Evolutionary conservation across 2,888 invertebrate genomes (phyloP).

Genomic region (Vesta saturnalis): DNA sequence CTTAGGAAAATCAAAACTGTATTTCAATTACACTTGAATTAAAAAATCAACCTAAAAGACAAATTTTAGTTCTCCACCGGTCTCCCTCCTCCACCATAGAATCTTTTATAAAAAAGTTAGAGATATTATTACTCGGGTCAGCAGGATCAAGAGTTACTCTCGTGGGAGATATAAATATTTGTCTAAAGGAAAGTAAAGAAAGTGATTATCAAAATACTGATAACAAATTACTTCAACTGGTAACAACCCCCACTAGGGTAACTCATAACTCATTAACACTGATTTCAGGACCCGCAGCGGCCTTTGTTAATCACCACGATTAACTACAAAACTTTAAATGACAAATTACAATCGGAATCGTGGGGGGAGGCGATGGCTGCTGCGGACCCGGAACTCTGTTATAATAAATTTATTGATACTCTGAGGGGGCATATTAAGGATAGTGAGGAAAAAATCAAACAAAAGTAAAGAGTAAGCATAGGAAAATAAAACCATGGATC

Average conservation of each 20-base stretch:
- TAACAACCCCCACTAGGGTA: no score
- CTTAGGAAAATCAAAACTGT: background rate
- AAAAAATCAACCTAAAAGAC: background rate
- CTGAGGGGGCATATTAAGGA: background rate
- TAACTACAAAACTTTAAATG: no score
- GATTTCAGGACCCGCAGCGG: background rate
- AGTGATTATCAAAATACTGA: background rate
- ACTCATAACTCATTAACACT: no score
- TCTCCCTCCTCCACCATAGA: background rate
- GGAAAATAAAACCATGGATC: no score
- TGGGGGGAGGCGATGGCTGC: background rate
- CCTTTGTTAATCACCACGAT: no score
- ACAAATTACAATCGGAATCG: background rate
- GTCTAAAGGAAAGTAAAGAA: background rate
- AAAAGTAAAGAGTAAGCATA: background rate
- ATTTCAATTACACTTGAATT: background rate
- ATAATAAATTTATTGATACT: background rate
- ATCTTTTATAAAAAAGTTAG: background rate
- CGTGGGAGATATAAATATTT: no score
- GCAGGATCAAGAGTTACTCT: no score
- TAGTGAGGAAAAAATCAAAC: background rate
- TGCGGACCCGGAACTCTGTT: background rate
- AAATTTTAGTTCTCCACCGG: background rate
- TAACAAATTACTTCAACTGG: no score
- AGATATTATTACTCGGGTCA: no score